Percentiles rank a stretch among this genome's conserved stretches.
Evolutionary conservation across 2,888 invertebrate species (phyloP).

Genomic region (Phasia obesa): DNA sequence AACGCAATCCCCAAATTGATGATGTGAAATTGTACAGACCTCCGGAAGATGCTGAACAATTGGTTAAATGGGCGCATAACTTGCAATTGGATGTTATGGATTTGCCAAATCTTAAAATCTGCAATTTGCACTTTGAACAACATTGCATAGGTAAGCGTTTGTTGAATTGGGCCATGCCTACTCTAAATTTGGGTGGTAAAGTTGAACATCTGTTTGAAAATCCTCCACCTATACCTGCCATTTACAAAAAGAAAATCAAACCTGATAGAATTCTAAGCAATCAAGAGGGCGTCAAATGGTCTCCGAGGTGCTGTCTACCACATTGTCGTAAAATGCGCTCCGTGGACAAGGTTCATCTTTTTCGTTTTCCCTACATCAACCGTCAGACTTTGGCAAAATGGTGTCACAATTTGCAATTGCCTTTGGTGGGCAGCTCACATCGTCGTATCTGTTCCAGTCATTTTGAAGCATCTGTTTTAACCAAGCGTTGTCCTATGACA

Average conservation of each 20-base stretch:
- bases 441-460: constrained; percentile 77
- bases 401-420: constrained; percentile 79
- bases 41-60: constrained; percentile 77
- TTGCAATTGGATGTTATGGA: constrained; percentile 74
- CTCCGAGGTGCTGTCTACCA: constrained; percentile 78
- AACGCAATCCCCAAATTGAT: constrained; percentile 79
- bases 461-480: constrained; percentile 78
- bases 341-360: constrained; percentile 77
- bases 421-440: constrained; percentile 77
- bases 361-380: constrained; percentile 78
- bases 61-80: constrained; percentile 79
- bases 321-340: constrained; percentile 79
- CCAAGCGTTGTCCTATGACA: constrained; percentile 79
- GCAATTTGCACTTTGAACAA: constrained; percentile 78
- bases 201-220: constrained; percentile 78
- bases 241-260: constrained; percentile 66
- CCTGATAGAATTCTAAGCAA: constrained; percentile 35
- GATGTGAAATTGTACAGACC: constrained; percentile 78
- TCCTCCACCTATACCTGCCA: constrained; percentile 73
- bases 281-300: constrained; percentile 75
- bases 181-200: constrained; percentile 76
- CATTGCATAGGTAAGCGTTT: constrained; percentile 79
- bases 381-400: constrained; percentile 78
- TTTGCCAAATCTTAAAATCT: constrained; percentile 75
- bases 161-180: constrained; percentile 79